Evolutionary conservation across 2,888 invertebrate genomes (phyloP), one percentile per base, ranked within the genome.

Genomic region (Adineta ricciae): DNA sequence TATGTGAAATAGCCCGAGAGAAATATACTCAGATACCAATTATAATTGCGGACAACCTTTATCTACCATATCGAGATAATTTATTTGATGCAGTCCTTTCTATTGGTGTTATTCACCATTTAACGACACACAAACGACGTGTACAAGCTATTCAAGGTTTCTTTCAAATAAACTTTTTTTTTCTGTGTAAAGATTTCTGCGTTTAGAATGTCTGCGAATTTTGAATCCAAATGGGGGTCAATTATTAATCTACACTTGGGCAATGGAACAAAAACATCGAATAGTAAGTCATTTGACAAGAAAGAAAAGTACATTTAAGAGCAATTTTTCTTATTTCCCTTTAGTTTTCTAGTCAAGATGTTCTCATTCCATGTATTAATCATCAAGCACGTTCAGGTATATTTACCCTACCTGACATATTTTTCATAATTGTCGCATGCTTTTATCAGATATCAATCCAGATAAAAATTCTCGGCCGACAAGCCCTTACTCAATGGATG

Each of bases 21-120:
- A 38, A 54, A 56, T n/a, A 83, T 52, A 21, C 84, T 27, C 52
- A 50, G 27, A 82, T 54, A 49, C 85, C 83, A 85, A 49, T 85
- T 50, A 27, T 85, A 24, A 84, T 84, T 19, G 83, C 83, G 49
- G 85, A 85, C 27, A 85, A 85, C 78, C 78, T 85, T 41, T 8
- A 41, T 78, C 49, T 85, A 36, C 85, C 85, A 46, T 84, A 83
- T 83, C 56, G 84, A 83, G 83, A 96, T 91, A 95, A 95, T 89
- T 94, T 95, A 87, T 95, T 96, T 91, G 97, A 98, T 91, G 97
- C 96, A 27, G 96, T 96, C 41, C 92, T 98, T 84, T 97, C 96
- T 83, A 94, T 97, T 88, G 97, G 97, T 1, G 97, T 98, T 87
- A 94, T 98, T 73, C 97, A 98, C 91, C 98, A 98, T 91, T 94